These are phyloP conservation scores for Anoplopoma fimbria DNA, from an alignment of 2,113 vertebrate genomes.

Conservation along the genomic window DNA sequence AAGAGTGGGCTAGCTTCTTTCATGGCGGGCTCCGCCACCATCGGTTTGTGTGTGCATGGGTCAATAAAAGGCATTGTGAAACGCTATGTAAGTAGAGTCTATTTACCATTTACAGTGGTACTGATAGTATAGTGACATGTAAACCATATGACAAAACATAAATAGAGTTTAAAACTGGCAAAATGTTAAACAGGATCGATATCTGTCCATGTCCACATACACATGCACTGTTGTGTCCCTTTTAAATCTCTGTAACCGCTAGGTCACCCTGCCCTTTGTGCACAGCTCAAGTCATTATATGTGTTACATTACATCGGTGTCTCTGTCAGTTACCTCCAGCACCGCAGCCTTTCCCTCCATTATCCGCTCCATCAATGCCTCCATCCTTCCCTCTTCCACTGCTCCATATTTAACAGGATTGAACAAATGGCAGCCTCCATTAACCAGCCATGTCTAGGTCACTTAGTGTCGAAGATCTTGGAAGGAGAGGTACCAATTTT, in stretches of 20 bases:
- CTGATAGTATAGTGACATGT: neutral
- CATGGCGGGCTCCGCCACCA: neutral
- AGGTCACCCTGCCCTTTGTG: slow-evolving; percentile 19
- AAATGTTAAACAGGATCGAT: neutral
- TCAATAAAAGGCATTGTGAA: neutral
- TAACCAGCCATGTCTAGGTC: slow-evolving; percentile 66
- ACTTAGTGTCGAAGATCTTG: slow-evolving; percentile 51
- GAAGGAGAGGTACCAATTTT: slow-evolving; percentile 27
- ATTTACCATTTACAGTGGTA: neutral
- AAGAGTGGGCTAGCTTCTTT: neutral
- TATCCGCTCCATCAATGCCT: slow-evolving; percentile 37
- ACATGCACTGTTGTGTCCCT: neutral
- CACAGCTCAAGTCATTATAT: slow-evolving; percentile 31
- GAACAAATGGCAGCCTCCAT: slow-evolving; percentile 69
- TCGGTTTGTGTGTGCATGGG: neutral
- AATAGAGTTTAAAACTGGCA: neutral
- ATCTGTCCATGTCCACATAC: neutral
- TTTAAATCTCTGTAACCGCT: neutral
- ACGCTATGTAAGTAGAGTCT: neutral
- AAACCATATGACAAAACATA: neutral
- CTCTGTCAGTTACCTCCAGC: slow-evolving; percentile 38
- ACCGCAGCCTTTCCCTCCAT: slow-evolving; percentile 45
- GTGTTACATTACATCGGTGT: slow-evolving; percentile 29
- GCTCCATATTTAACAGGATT: slow-evolving; percentile 65
- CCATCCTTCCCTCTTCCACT: slow-evolving; percentile 36